phyloP scores from a whole-genome alignment of 2,797 vertebrate species.

The Anas acuta region DNA sequence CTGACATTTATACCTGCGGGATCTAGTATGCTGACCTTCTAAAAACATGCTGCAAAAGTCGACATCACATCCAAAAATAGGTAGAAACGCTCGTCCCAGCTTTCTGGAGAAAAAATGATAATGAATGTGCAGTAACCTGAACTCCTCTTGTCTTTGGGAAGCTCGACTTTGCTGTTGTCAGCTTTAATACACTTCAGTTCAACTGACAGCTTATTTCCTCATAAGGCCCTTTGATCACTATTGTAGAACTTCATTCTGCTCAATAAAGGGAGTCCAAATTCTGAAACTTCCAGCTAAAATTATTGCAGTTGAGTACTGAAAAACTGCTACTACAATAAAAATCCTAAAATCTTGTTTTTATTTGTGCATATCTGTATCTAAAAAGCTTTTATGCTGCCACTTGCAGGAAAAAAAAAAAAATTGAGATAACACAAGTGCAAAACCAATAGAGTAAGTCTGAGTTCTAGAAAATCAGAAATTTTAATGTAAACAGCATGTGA shows the following conservation, averaged over 20 bases:
- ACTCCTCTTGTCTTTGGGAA: constrained; percentile 77
- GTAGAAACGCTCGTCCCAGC: constrained; percentile 68
- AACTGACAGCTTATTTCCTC: constrained; percentile 76
- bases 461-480: background rate
- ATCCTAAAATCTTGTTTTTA: constrained; percentile 66
- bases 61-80: constrained; percentile 72
- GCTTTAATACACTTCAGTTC: constrained; percentile 76
- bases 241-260: constrained; percentile 72
- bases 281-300: constrained; percentile 42
- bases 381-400: constrained; percentile 78
- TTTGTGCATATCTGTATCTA: constrained; percentile 83
- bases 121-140: constrained; percentile 79
- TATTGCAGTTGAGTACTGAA: constrained; percentile 40
- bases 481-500: background rate
- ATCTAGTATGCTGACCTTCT: constrained; percentile 67
- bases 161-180: constrained; percentile 75
- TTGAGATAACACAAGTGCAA: constrained; percentile 71
- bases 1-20: constrained; percentile 68
- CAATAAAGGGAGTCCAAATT: constrained; percentile 57
- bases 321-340: constrained; percentile 53
- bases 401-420: background rate
- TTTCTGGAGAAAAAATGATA: constrained; percentile 69
- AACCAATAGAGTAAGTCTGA: background rate
- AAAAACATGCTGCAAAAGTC: constrained; percentile 73
- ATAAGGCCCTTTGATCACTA: constrained; percentile 73